Base-by-base conservation (phyloP, 2,888 invertebrate genomes). In the Chaetogeoica ovagalla region DNA sequence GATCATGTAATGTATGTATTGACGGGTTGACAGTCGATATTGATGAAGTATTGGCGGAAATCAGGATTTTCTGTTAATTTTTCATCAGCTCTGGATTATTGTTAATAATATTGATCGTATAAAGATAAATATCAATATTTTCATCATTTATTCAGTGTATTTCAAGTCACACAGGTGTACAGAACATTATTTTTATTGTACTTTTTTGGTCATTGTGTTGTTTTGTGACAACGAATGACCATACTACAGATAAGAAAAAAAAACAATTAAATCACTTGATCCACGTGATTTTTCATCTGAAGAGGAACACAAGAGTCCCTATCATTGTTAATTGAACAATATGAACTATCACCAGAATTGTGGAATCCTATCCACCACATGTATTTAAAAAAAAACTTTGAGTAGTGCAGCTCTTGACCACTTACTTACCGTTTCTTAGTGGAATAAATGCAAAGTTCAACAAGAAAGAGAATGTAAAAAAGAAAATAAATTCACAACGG, bases 61-160 rank as follows among this genome's bases (percentile, higher is more conserved):
- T 59, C 59, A 21, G 59, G 59, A 59, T 59, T 59, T 59, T 59
- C 59, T 59, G 21, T 59, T 59, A 59, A 21, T 59, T 59, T 59
- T 59, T 21, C 59, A 59, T 59, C n/a, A 59, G 7, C 5, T 5
- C 21, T 59, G 59, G 59, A 1, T 59, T 59, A 59, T 59, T 59
- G 59, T 59, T 7, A 59, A 59, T 59, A 59, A 21, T 59, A 59
- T 59, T 59, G 21, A 59, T 59, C 21, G 59, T 59, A 59, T 2
- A 59, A 59, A 59, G 59, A 59, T 59, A 59, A 59, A 59, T 21
- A 59, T 59, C 59, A 59, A 59, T 59, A 59, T 21, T 59, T 30
- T 4, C 30, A 30, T 30, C 30, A 30, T 2, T n/a, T 30, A 30
- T 4, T 30, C 59, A 59, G 59, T 59, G 59, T 59, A 21, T 59